phyloP scores from a whole-genome alignment of 2,797 vertebrate genomes.

The Danio kyathit region DNA sequence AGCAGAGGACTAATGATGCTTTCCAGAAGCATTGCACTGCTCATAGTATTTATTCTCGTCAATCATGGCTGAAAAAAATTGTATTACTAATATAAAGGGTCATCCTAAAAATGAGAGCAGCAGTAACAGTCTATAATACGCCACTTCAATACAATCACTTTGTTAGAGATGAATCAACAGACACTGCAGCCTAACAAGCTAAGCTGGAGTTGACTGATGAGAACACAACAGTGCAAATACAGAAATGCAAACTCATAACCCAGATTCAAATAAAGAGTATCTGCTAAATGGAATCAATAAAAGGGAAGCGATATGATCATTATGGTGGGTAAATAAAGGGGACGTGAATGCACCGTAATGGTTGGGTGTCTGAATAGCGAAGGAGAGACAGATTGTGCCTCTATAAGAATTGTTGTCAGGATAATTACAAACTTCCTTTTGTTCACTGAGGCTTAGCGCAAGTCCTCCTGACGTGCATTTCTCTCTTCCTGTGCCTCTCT shows the following conservation, averaged over 20 bases:
- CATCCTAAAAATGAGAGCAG: background rate
- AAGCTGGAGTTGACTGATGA: constrained; percentile 12
- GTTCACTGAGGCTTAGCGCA: constrained; percentile 36
- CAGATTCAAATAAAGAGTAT: constrained; percentile 26
- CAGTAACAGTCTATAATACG: background rate
- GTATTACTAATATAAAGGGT: background rate
- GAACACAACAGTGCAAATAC: constrained; percentile 27
- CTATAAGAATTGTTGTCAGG: constrained; percentile 46
- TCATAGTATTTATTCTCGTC: background rate
- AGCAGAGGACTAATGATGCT: constrained; percentile 5
- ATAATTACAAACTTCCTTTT: constrained; percentile 57
- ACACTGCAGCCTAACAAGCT: constrained; percentile 17
- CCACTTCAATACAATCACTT: constrained; percentile 16
- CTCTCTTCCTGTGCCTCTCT: constrained; percentile 14
- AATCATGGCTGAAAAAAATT: background rate
- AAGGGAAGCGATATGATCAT: constrained; percentile 41
- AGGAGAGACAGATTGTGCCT: constrained; percentile 35
- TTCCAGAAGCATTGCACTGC: background rate
- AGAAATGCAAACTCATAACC: constrained; percentile 38
- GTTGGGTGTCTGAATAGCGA: constrained; percentile 17
- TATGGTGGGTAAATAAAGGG: constrained; percentile 41
- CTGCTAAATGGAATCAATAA: constrained; percentile 53
- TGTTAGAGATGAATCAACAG: background rate
- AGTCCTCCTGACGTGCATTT: constrained; percentile 33
- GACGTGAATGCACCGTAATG: constrained; percentile 30